Percentiles rank a stretch among this genome's conserved stretches.
phyloP scores from a whole-genome alignment of 1,140 invertebrate genomes.

The Drosophila pseudoobscura region DNA sequence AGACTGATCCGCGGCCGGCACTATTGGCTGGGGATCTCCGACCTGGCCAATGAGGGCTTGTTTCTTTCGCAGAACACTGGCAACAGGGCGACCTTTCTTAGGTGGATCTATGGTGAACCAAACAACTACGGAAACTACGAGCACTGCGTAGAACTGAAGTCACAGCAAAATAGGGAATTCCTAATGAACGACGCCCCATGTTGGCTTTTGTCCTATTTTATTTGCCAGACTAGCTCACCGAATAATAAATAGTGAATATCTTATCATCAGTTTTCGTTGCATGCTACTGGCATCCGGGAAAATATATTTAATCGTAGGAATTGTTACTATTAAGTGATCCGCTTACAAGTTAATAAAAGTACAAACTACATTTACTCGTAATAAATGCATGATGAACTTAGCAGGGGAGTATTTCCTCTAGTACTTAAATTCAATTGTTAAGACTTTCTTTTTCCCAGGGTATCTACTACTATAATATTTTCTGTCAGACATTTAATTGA shows the following conservation, averaged over 20 bases:
- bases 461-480: no score
- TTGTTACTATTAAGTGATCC: no score
- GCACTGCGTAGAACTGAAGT: background rate
- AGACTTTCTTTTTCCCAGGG: no score
- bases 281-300: no score
- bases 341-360: no score
- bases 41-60: background rate
- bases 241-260: background rate
- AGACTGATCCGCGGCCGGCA: background rate
- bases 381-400: no score
- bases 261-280: no score
- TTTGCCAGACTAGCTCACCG: background rate
- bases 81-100: background rate
- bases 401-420: no score
- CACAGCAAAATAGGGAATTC: background rate
- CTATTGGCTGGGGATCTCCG: conserved; percentile 4
- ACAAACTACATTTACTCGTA: no score
- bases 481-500: no score
- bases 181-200: conserved; percentile 3
- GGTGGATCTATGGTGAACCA: background rate
- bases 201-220: background rate
- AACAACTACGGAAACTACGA: background rate
- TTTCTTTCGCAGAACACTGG: background rate
- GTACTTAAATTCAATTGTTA: no score
- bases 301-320: no score